Percentiles rank a stretch among this genome's conserved stretches.
Evolutionary conservation across 2,797 vertebrate genomes (phyloP).

Genomic region (Cuniculus paca): DNA sequence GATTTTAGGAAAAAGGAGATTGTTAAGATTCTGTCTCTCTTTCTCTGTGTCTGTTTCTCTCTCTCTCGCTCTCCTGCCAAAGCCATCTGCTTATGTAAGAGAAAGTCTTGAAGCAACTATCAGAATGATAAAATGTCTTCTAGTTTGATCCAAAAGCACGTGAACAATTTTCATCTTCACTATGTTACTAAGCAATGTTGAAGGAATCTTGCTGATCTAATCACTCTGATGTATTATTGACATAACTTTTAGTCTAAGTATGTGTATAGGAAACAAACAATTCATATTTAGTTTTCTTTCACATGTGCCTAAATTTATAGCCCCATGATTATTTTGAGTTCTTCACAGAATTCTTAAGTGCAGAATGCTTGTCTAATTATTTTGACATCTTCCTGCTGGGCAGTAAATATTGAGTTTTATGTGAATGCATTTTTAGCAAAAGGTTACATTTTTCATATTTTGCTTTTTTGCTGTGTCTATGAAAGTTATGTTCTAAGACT

Average conservation of each 20-base stretch:
- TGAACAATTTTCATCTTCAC: not conserved
- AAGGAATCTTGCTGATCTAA: not conserved
- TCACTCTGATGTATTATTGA: not conserved
- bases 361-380: conserved; percentile 65
- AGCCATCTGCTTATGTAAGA: conserved; percentile 23
- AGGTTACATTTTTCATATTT: conserved; percentile 50
- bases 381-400: conserved; percentile 68
- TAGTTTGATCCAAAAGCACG: not conserved
- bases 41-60: not conserved
- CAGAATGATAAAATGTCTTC: not conserved
- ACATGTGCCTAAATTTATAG: not conserved
- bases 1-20: not conserved
- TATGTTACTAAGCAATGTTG: not conserved
- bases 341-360: conserved; percentile 20
- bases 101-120: not conserved
- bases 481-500: conserved; percentile 33
- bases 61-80: not conserved
- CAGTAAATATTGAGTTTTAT: conserved; percentile 33
- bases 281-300: conserved; percentile 5
- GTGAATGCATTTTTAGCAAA: conserved; percentile 3
- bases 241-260: not conserved
- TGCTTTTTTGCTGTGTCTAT: not conserved
- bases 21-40: not conserved
- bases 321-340: not conserved
- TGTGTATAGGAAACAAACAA: not conserved